Evolutionary conservation across 1,140 invertebrate genomes (phyloP).

Genomic region (Batillaria attramentaria): DNA sequence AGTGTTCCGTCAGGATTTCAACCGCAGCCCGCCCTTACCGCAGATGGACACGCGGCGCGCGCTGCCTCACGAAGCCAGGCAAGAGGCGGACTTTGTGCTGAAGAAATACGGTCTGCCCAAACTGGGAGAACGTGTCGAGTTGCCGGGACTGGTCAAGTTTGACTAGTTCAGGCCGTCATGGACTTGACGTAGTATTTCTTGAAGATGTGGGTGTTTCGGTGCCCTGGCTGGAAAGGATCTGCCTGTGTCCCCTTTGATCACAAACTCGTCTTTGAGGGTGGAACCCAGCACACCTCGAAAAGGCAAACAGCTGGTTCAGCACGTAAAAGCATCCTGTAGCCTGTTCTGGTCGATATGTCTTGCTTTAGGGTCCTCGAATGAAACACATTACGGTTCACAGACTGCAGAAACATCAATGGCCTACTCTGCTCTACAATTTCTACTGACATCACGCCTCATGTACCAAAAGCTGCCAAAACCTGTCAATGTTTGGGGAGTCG

Average conservation of each 20-base stretch:
- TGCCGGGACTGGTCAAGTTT: slow-evolving; percentile 58
- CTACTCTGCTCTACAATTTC: no score
- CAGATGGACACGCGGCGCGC: slow-evolving; percentile 50
- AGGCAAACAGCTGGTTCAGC: background rate
- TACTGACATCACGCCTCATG: no score
- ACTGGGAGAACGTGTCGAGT: slow-evolving; percentile 62
- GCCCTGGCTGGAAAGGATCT: background rate
- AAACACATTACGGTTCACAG: no score
- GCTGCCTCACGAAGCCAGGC: slow-evolving; percentile 50
- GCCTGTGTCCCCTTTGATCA: background rate
- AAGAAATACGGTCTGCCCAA: slow-evolving; percentile 60
- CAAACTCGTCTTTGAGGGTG: background rate
- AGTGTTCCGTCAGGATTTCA: slow-evolving; percentile 58
- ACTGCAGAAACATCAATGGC: no score
- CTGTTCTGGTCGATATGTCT: no score
- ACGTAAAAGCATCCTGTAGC: no score
- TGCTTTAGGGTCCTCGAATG: no score
- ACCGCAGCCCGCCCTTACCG: slow-evolving; percentile 42
- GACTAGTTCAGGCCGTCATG: slow-evolving; percentile 36
- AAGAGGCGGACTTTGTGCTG: slow-evolving; percentile 60
- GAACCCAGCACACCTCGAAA: background rate
- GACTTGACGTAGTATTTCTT: no score
- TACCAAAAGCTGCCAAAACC: no score
- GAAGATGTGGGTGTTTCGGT: background rate
- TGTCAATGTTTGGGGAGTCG: no score